A percentile compares a stretch with the other conserved stretches of the same genome.
Conservation (phyloP, 2,888 invertebrate genomes). For the Carcina quercana region DNA sequence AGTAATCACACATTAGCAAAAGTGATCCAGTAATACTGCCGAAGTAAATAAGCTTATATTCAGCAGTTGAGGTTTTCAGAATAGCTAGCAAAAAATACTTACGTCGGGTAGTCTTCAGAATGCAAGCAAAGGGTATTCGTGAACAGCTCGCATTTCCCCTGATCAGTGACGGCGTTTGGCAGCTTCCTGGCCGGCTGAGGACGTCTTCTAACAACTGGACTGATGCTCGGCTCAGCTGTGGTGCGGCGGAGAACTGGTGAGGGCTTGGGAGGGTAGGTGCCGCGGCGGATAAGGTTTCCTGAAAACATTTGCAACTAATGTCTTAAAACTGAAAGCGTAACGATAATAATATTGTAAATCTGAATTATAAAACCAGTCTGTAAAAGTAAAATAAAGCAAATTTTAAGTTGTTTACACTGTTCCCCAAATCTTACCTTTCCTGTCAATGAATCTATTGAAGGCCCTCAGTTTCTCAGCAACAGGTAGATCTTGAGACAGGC, state of each 20-base stretch:
- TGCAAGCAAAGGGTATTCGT: slow-evolving; percentile 83
- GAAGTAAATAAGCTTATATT: no score
- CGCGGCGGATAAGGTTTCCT: slow-evolving; percentile 52
- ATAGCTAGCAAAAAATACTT: no score
- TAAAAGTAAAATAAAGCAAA: background rate
- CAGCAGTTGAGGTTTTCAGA: no score
- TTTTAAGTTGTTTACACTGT: no score
- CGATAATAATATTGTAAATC: no score
- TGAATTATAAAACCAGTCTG: background rate
- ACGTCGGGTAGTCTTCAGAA: slow-evolving; percentile 85
- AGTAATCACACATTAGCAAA: no score
- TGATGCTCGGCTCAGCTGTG: slow-evolving; percentile 37
- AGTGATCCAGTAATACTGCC: no score
- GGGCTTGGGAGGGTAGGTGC: slow-evolving; percentile 43
- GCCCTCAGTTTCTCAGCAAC: slow-evolving; percentile 62
- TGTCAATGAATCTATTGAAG: slow-evolving; percentile 53
- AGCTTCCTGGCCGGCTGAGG: slow-evolving; percentile 46
- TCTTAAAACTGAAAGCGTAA: background rate
- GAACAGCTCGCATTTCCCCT: slow-evolving; percentile 77
- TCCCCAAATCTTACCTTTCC: slow-evolving; percentile 56
- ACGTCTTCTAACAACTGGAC: slow-evolving; percentile 29
- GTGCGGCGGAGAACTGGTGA: slow-evolving; percentile 37
- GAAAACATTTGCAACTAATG: slow-evolving; percentile 12
- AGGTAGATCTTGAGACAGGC: slow-evolving; percentile 52
- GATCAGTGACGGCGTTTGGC: slow-evolving; percentile 29